These are phyloP conservation scores for Ormyrus labotus DNA, from an alignment of 2,888 invertebrate species.

Conservation along the genomic window DNA sequence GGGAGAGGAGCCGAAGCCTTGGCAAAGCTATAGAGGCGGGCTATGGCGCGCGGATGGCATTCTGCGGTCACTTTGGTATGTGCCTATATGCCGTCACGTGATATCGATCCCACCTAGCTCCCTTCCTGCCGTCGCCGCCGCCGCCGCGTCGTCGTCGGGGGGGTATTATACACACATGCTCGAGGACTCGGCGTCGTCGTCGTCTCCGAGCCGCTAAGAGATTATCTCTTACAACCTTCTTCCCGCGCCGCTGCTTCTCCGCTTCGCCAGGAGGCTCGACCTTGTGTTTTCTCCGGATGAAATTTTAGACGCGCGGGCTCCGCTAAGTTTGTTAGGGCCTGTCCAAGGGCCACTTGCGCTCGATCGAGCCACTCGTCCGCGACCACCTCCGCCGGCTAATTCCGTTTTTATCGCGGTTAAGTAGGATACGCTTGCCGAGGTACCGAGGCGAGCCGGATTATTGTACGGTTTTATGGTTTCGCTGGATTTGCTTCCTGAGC, in stretches of 20 bases:
- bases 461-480: no score
- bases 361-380: no score
- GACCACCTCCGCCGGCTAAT: no score
- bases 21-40: not conserved
- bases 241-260: constrained; percentile 46
- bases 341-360: no score
- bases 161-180: constrained; percentile 14
- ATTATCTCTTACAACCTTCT: constrained; percentile 23
- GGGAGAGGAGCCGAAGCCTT: no score
- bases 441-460: no score
- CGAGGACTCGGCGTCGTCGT: not conserved
- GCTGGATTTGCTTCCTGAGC: no score
- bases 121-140: constrained; percentile 24
- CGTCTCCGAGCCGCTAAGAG: not conserved
- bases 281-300: constrained; percentile 9
- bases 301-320: constrained; percentile 36
- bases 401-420: no score
- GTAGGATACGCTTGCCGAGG: no score
- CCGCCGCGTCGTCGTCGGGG: not conserved
- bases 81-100: constrained; percentile 71
- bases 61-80: constrained; percentile 74
- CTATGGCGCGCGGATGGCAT: constrained; percentile 68
- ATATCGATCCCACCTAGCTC: constrained; percentile 69
- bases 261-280: constrained; percentile 46
- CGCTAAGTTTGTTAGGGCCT: not conserved